A percentile compares a stretch with the other conserved stretches of the same genome.
These are phyloP conservation scores for Apaloderma vittatum DNA, from an alignment of 2,113 vertebrate genomes.

Conservation along the genomic window DNA sequence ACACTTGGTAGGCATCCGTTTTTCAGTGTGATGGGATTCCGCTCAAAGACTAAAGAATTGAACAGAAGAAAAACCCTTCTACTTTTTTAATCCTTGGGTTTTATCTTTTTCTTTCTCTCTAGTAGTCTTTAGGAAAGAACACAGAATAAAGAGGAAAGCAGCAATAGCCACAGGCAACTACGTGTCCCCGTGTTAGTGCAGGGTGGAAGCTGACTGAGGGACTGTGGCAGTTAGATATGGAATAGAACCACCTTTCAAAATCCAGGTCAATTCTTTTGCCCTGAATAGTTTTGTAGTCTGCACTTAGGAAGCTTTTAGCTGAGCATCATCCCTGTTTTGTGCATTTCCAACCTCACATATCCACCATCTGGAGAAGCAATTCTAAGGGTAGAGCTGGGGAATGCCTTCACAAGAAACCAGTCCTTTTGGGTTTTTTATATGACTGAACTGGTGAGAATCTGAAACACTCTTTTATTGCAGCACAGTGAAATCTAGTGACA, in stretches of 20 bases:
- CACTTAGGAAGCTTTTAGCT: background rate
- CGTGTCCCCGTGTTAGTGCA: accelerated
- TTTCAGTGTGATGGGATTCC: background rate
- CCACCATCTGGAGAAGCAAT: background rate
- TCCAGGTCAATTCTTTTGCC: background rate
- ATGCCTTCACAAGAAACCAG: background rate
- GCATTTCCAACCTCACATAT: background rate
- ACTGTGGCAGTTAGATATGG: background rate
- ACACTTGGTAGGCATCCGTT: background rate
- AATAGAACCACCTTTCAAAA: background rate
- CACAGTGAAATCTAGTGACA: conserved; percentile 62
- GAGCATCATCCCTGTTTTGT: background rate
- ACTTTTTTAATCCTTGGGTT: background rate
- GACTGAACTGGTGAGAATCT: conserved; percentile 33
- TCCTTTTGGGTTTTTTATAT: background rate
- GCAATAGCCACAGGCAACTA: background rate
- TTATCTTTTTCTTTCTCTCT: background rate
- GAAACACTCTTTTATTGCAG: conserved; percentile 47
- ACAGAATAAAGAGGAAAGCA: background rate
- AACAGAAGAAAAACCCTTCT: background rate
- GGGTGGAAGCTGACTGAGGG: background rate
- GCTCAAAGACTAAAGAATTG: background rate
- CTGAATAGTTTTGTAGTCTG: background rate
- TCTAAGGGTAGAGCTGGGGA: background rate
- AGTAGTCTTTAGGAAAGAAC: background rate